Conservation (phyloP, 2,888 invertebrate genomes). For the Digitonthophagus gazella region DNA sequence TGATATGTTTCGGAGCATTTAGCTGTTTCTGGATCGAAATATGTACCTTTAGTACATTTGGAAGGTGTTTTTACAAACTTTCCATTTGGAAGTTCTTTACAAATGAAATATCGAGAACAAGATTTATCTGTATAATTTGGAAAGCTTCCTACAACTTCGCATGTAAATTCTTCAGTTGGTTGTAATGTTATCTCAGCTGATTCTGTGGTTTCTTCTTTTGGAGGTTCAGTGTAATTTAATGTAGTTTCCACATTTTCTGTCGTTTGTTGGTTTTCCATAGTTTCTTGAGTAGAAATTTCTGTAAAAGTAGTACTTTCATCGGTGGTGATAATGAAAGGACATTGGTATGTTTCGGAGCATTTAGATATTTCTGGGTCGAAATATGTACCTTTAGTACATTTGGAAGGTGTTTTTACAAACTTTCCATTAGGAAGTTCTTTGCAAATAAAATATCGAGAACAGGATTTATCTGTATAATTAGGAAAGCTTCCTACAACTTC, state of each 20-base stretch:
- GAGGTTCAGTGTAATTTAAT: too few relatives aligned
- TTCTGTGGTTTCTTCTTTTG: background rate
- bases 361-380: constrained; percentile 31
- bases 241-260: background rate
- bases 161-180: constrained; percentile 33
- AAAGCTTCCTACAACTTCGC: constrained; percentile 50
- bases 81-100: constrained; percentile 29
- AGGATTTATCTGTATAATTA: constrained; percentile 45
- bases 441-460: constrained; percentile 37
- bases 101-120: constrained; percentile 33
- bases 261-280: too few relatives aligned
- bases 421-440: constrained; percentile 34
- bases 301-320: background rate
- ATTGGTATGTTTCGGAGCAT: background rate
- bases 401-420: constrained; percentile 41
- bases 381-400: constrained; percentile 32
- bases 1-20: background rate
- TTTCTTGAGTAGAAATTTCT: background rate
- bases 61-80: constrained; percentile 42
- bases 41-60: constrained; percentile 32
- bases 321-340: background rate
- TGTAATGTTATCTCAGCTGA: background rate
- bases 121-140: constrained; percentile 45
- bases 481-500: constrained; percentile 50
- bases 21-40: constrained; percentile 34